phyloP scores from a whole-genome alignment of 2,113 vertebrate species.

The Hypomesus transpacificus region DNA sequence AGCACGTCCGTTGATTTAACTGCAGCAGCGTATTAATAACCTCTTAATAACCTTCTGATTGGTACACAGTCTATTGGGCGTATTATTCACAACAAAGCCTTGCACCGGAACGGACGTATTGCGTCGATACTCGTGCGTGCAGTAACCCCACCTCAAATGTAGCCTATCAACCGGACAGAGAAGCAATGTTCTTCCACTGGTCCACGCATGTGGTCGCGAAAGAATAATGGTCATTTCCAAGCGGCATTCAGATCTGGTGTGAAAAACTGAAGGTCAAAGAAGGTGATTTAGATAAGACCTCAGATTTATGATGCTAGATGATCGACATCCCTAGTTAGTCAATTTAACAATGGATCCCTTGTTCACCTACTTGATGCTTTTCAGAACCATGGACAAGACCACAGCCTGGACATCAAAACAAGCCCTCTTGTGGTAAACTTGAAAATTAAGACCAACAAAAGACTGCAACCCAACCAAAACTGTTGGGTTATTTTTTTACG shows the following conservation, averaged over 20 bases:
- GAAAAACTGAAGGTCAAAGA: no score
- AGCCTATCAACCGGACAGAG: background rate
- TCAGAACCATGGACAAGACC: slow-evolving; percentile 18
- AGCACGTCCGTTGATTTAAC: background rate
- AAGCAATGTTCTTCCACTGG: background rate
- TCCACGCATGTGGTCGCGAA: background rate
- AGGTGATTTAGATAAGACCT: no score
- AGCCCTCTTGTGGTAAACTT: slow-evolving; percentile 12
- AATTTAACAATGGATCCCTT: background rate
- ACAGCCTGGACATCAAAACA: slow-evolving; percentile 33
- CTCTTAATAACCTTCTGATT: slow-evolving; percentile 59
- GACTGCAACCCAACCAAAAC: no score
- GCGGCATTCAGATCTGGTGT: no score
- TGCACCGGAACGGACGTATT: no score
- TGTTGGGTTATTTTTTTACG: no score
- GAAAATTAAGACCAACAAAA: background rate
- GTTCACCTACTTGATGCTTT: slow-evolving; percentile 21
- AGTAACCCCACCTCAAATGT: no score
- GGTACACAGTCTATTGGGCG: background rate
- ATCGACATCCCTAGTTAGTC: no score
- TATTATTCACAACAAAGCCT: no score
- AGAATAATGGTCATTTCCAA: no score
- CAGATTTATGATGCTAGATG: no score
- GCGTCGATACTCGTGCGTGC: no score
- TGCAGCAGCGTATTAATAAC: slow-evolving; percentile 45